phyloP scores from a whole-genome alignment of 2,113 vertebrate species.

The Pelobates fuscus region DNA sequence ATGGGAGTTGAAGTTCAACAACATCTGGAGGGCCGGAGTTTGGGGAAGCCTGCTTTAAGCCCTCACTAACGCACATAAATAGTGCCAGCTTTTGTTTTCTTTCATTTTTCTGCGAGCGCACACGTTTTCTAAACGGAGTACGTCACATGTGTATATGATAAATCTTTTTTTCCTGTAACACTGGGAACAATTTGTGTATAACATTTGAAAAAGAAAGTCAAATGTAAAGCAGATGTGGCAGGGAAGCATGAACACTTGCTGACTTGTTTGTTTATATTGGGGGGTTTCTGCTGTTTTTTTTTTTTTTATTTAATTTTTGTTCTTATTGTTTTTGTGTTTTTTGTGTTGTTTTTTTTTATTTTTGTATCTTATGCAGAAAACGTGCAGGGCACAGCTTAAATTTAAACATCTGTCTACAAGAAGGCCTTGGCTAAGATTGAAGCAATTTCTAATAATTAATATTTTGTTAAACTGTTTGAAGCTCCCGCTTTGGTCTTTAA shows the following conservation, averaged over 20 bases:
- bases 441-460: too few relatives aligned
- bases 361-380: constrained; percentile 5
- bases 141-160: constrained; percentile 40
- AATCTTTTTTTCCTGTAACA: constrained; percentile 31
- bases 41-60: too few relatives aligned
- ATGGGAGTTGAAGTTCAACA: too few relatives aligned
- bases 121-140: constrained; percentile 5
- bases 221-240: constrained; percentile 67
- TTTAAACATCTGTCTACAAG: too few relatives aligned
- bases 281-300: too few relatives aligned
- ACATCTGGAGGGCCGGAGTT: too few relatives aligned
- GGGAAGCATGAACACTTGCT: constrained; percentile 63
- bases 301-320: too few relatives aligned
- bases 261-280: constrained; percentile 54
- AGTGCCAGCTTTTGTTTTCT: neutral
- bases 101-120: constrained; percentile 12
- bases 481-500: too few relatives aligned
- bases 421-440: too few relatives aligned
- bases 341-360: too few relatives aligned
- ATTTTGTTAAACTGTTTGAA: too few relatives aligned
- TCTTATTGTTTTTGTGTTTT: constrained; percentile 12
- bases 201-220: constrained; percentile 55
- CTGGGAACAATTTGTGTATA: constrained; percentile 65
- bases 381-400: too few relatives aligned
- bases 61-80: neutral